Percentiles rank a stretch among this genome's conserved stretches.
Evolutionary conservation across 2,797 vertebrate genomes (phyloP).

Genomic region (Smutsia temminckii): DNA sequence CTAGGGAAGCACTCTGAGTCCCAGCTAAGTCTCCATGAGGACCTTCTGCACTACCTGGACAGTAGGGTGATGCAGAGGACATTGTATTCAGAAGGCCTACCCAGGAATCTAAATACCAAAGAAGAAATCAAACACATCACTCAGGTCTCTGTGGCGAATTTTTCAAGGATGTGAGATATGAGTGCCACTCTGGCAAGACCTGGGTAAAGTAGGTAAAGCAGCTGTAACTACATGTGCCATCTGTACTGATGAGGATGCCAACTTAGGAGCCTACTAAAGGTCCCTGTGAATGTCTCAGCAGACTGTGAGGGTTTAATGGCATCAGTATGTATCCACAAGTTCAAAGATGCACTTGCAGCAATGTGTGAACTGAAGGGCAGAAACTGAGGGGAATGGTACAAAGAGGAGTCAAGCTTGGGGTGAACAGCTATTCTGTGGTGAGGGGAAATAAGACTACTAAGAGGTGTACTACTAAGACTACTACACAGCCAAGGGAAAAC

Average conservation of each 20-base stretch:
- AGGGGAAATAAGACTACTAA: background rate
- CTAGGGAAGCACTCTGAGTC: background rate
- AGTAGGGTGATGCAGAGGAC: background rate
- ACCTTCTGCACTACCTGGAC: background rate
- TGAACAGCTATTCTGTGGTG: background rate
- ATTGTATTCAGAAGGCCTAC: background rate
- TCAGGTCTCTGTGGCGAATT: background rate
- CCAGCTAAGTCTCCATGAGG: background rate
- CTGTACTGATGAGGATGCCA: background rate
- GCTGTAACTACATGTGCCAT: background rate
- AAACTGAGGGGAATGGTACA: background rate
- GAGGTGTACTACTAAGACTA: background rate
- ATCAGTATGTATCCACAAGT: background rate
- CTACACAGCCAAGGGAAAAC: background rate
- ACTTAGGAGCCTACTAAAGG: background rate
- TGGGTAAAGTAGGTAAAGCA: background rate
- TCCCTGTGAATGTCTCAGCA: background rate
- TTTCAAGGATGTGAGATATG: background rate
- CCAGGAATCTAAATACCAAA: background rate
- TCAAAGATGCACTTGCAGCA: background rate
- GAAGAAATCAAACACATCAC: background rate
- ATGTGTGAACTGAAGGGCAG: background rate
- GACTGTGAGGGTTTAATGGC: background rate
- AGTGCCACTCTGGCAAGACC: background rate
- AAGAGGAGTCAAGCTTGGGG: background rate